Evolutionary conservation across 2,888 invertebrate genomes (phyloP).

Genomic region (Tetragonisca angustula): DNA sequence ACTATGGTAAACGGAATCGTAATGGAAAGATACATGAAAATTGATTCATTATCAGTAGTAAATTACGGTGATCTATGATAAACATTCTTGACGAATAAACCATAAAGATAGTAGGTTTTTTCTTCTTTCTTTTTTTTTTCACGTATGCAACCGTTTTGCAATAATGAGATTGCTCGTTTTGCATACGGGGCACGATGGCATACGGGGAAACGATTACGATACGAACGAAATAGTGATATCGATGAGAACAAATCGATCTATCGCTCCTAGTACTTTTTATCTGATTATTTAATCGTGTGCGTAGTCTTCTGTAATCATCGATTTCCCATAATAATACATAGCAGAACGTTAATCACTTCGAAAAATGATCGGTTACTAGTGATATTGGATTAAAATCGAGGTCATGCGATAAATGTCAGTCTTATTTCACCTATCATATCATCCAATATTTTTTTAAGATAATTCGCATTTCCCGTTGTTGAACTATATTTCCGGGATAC

Average conservation of each 20-base stretch:
- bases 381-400: conserved; percentile 36
- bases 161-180: background rate
- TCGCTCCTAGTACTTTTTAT: conserved; percentile 23
- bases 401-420: conserved; percentile 23
- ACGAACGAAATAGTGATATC: conserved; percentile 7
- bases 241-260: conserved; percentile 23
- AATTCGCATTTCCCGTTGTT: background rate
- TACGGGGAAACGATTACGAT: background rate
- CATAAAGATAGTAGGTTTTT: background rate
- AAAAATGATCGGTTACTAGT: conserved; percentile 11
- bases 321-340: conserved; percentile 27
- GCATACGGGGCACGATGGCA: background rate
- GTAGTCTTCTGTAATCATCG: conserved; percentile 18
- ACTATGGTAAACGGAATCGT: conserved; percentile 3
- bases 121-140: background rate
- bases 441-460: background rate
- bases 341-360: conserved; percentile 8
- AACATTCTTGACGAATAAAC: conserved; percentile 14
- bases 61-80: background rate
- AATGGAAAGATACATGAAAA: conserved; percentile 27
- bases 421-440: conserved; percentile 13
- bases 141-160: background rate
- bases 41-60: background rate
- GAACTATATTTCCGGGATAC: background rate
- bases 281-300: conserved; percentile 29